These are phyloP conservation scores for Dipus sagitta DNA, from an alignment of 2,797 vertebrate species.

Conservation along the genomic window DNA sequence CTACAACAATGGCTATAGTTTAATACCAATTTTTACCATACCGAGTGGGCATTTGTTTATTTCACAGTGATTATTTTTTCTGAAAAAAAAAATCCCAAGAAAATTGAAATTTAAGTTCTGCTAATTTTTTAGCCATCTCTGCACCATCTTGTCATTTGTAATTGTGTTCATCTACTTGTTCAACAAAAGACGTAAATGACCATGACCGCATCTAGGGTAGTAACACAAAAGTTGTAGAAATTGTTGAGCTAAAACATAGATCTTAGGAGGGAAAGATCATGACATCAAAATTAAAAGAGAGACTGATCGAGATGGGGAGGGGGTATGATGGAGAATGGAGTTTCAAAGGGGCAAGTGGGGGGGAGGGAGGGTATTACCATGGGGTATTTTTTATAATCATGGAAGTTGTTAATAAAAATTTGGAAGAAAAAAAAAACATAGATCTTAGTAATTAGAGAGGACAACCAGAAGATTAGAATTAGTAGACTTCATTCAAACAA, in stretches of 20 bases:
- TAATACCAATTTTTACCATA: not conserved
- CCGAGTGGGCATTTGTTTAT: not conserved
- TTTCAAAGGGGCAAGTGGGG: too few relatives aligned
- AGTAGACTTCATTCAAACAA: not conserved
- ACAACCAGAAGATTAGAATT: not conserved
- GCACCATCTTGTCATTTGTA: not conserved
- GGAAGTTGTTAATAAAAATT: too few relatives aligned
- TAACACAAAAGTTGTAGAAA: not conserved
- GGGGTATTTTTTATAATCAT: too few relatives aligned
- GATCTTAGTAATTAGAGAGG: not conserved
- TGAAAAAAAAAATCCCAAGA: not conserved
- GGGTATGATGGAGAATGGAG: too few relatives aligned
- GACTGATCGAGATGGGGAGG: too few relatives aligned
- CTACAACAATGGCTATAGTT: not conserved
- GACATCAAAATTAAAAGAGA: too few relatives aligned
- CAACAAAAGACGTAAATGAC: not conserved
- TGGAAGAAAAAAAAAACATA: too few relatives aligned
- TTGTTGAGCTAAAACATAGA: too few relatives aligned
- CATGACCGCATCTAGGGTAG: fast-evolving
- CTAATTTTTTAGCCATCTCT: not conserved
- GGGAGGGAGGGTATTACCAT: too few relatives aligned
- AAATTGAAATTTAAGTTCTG: not conserved
- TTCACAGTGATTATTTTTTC: not conserved
- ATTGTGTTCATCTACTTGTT: not conserved
- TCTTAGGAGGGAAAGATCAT: too few relatives aligned